Percentiles rank a stretch among this genome's conserved stretches.
phyloP scores from a whole-genome alignment of 92 coral and sea anemone species.

The Nematostella vectensis region DNA sequence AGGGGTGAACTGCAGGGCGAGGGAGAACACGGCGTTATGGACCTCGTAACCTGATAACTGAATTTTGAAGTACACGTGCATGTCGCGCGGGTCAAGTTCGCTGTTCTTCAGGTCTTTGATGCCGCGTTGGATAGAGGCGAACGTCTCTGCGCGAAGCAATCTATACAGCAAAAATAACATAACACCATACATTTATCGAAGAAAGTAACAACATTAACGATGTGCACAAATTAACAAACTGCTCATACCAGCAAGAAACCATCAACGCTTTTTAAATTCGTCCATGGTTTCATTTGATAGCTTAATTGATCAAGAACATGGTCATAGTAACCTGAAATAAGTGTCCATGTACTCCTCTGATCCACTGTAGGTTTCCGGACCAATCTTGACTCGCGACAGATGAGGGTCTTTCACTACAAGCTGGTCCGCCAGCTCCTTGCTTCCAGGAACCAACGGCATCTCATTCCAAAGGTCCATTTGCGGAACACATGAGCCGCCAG shows the following conservation, averaged over 20 bases:
- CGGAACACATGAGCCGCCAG: not conserved
- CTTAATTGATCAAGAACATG: too few relatives aligned
- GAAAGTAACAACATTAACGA: too few relatives aligned
- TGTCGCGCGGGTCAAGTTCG: conserved; percentile 15
- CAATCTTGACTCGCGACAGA: conserved; percentile 19
- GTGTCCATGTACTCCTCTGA: conserved; percentile 29
- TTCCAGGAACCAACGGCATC: conserved; percentile 16
- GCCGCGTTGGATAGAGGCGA: conserved; percentile 19
- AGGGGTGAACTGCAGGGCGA: conserved; percentile 17
- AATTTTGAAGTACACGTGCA: conserved; percentile 21
- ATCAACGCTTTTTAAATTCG: too few relatives aligned
- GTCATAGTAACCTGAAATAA: conserved; percentile 24
- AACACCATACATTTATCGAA: too few relatives aligned
- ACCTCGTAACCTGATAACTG: conserved; percentile 14
- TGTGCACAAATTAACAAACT: too few relatives aligned
- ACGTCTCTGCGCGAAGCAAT: conserved; percentile 30
- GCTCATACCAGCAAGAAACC: too few relatives aligned
- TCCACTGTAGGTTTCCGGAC: conserved; percentile 4
- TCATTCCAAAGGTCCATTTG: conserved; percentile 16
- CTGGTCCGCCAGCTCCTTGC: conserved; percentile 9
- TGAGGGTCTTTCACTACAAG: conserved; percentile 21
- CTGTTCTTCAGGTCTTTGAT: conserved; percentile 16
- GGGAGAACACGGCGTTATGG: conserved; percentile 11
- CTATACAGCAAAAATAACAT: too few relatives aligned
- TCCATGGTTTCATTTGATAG: too few relatives aligned